Percentiles rank a stretch among this genome's conserved stretches.
phyloP scores from a whole-genome alignment of 2,113 vertebrate species.

The Pantherophis guttatus region DNA sequence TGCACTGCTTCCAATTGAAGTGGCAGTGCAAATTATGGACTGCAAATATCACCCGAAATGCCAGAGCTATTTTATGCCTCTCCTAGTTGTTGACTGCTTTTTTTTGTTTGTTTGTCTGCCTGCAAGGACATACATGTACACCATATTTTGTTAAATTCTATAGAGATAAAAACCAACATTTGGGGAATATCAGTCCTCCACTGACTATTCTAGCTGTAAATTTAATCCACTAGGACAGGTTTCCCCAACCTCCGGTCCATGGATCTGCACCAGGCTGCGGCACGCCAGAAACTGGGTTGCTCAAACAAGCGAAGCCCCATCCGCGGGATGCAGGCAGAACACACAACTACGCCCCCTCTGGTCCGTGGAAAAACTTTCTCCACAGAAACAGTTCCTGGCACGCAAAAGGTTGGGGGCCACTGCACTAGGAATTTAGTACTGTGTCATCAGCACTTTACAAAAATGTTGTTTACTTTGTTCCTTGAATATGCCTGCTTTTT shows the following conservation, averaged over 20 bases:
- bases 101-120: background rate
- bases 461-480: background rate
- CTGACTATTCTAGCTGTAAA: background rate
- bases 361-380: too few species aligned
- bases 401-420: too few species aligned
- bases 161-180: background rate
- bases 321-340: too few species aligned
- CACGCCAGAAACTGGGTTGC: too few species aligned
- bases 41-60: background rate
- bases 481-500: background rate
- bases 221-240: background rate
- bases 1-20: background rate
- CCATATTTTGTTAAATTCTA: slow-evolving; percentile 40
- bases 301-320: too few species aligned
- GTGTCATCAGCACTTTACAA: background rate
- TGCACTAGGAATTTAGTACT: background rate
- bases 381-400: too few species aligned
- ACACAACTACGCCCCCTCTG: too few species aligned
- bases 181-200: background rate
- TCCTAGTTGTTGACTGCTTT: slow-evolving; percentile 14
- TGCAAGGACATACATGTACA: background rate
- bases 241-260: too few species aligned
- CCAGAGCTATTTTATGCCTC: slow-evolving; percentile 4
- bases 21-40: background rate
- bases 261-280: too few species aligned